Evolutionary conservation across 2,797 vertebrate genomes (phyloP), one percentile per base, ranked within the genome.

Genomic region (Champsocephalus esox): DNA sequence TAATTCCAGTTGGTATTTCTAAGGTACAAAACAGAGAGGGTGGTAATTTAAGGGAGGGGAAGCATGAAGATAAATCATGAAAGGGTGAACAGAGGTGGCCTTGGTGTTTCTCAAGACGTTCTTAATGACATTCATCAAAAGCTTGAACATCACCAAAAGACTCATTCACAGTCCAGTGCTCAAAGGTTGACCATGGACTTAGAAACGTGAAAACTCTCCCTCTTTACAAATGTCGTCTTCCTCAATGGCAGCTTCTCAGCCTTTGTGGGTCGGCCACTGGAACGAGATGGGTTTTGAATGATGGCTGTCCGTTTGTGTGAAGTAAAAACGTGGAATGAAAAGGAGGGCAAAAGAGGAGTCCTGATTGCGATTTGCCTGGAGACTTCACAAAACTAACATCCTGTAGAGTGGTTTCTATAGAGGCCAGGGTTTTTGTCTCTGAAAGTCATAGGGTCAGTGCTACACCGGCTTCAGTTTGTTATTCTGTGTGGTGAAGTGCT

Each of bases 351-450:
- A 68, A 66, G 87, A 89, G 82, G 66, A 72, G 64, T 81, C 51
- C 82, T 87, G 88, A 87, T 92, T 88, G 80, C 70, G n/a, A 85
- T 87, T 85, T 87, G 81, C 81, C 77, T 68, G 77, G 78, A 90
- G 81, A 85, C 85, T 89, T 73, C 49, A 81, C 81, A 88, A 91
- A 93, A 92, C 88, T 62, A 91, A 92, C 91, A 91, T 84, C 77
- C 88, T 70, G 74, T 82, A 82, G 87, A 77, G 82, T 34, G 52
- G 80, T 82, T 89, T 86, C 78, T 88, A 84, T 86, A 85, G 91
- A 91, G 79, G 82, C 83, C 82, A 57, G 41, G n/a, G 70, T 85
- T 88, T 93, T 92, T 92, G 86, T 89, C 79, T 58, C 16, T 17
- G 70, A 66, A 82, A 90, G 92, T 88, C 91, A 79, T 50, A 81